phyloP scores from a whole-genome alignment of 2,797 vertebrate species.

The Rhynchonycteris naso region DNA sequence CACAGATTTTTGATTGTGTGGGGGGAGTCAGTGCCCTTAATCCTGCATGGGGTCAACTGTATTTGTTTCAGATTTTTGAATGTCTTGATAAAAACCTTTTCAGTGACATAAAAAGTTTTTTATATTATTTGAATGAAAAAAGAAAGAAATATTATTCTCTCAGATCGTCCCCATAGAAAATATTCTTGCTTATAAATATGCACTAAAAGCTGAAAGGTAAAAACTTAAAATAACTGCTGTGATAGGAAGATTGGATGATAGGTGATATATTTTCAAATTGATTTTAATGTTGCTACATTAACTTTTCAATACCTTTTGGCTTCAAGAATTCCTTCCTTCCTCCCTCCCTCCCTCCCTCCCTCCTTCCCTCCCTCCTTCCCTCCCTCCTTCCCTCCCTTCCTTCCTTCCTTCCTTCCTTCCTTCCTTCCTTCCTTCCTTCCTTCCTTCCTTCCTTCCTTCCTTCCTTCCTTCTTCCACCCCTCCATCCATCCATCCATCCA shows the following conservation, averaged over 20 bases:
- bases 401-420: no score
- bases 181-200: background rate
- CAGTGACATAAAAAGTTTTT: background rate
- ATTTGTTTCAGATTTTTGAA: background rate
- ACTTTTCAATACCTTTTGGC: background rate
- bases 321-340: background rate
- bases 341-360: rapidly evolving
- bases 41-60: background rate
- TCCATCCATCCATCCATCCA: rapidly evolving
- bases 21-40: no score
- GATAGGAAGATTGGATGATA: background rate
- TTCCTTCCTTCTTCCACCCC: rapidly evolving
- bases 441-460: background rate
- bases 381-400: no score
- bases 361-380: no score
- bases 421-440: rapidly evolving
- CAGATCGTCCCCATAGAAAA: background rate
- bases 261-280: background rate
- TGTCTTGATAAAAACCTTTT: background rate
- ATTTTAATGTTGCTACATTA: background rate
- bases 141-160: background rate
- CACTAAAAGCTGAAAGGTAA: background rate
- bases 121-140: constrained; percentile 27
- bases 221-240: background rate
- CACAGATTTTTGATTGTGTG: background rate